These are phyloP conservation scores for Maniola jurtina DNA, from an alignment of 1,140 invertebrate genomes.

Conservation along the genomic window DNA sequence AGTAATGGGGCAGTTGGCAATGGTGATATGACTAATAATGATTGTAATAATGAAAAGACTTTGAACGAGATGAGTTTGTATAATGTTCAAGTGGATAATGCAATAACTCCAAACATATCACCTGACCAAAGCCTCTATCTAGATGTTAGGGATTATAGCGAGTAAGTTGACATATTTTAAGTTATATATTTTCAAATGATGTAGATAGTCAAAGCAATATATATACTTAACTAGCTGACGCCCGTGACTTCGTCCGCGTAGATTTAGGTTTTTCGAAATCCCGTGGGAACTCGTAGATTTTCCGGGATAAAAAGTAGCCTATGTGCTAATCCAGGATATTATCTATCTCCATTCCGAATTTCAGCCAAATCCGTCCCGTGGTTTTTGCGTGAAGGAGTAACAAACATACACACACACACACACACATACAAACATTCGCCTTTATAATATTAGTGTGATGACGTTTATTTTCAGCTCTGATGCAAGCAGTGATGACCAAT, in stretches of 20 bases:
- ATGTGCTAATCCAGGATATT: too few relatives aligned
- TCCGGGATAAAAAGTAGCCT: too few relatives aligned
- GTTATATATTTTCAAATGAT: neutral
- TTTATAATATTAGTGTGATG: slow-evolving; percentile 2
- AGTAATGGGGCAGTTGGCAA: slow-evolving; percentile 22
- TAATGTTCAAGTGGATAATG: slow-evolving; percentile 78
- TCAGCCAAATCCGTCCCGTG: too few relatives aligned
- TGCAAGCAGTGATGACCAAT: slow-evolving; percentile 67
- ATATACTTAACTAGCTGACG: too few relatives aligned
- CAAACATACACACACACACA: too few relatives aligned
- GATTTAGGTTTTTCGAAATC: too few relatives aligned
- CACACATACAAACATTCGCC: too few relatives aligned
- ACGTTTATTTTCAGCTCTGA: slow-evolving; percentile 64
- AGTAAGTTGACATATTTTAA: slow-evolving; percentile 48
- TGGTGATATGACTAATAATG: slow-evolving; percentile 30
- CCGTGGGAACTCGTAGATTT: too few relatives aligned
- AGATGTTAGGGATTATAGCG: slow-evolving; percentile 81
- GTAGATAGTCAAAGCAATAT: too few relatives aligned
- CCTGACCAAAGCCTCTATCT: slow-evolving; percentile 81
- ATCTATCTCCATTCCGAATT: too few relatives aligned
- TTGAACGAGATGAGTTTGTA: slow-evolving; percentile 79
- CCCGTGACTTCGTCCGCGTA: too few relatives aligned
- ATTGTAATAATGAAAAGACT: slow-evolving; percentile 54
- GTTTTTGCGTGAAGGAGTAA: too few relatives aligned
- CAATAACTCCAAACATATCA: slow-evolving; percentile 77